A percentile compares a stretch with the other conserved stretches of the same genome.
These are phyloP conservation scores for Octodon degus DNA, from an alignment of 2,113 vertebrate species.

Conservation along the genomic window DNA sequence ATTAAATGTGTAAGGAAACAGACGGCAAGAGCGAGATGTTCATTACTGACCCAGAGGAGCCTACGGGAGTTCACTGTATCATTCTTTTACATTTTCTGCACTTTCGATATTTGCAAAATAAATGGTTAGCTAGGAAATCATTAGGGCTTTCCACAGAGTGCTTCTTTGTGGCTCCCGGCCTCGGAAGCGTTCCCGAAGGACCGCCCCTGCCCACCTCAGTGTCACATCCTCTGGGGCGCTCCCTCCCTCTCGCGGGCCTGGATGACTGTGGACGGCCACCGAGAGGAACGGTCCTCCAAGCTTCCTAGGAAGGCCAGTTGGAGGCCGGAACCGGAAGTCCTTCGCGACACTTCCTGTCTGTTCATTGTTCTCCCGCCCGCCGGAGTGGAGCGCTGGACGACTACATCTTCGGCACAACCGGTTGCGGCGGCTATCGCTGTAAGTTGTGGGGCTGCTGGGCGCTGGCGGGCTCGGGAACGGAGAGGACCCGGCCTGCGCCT, in stretches of 20 bases:
- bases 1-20: background rate
- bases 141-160: background rate
- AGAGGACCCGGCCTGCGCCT: background rate
- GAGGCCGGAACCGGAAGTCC: constrained; percentile 66
- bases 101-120: constrained; percentile 51
- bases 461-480: background rate
- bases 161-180: background rate
- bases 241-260: accelerated
- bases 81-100: constrained; percentile 31
- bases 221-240: background rate
- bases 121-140: background rate
- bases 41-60: background rate
- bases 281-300: constrained; percentile 66
- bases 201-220: no score
- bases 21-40: background rate
- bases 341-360: constrained; percentile 74
- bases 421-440: background rate
- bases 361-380: constrained; percentile 76
- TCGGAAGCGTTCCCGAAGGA: background rate
- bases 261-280: background rate
- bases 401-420: background rate
- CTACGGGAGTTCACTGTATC: background rate
- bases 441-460: background rate
- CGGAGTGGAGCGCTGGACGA: accelerated
- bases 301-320: constrained; percentile 71